Evolutionary conservation across 2,797 vertebrate genomes (phyloP), one percentile per base, ranked within the genome.

Genomic region (Orientallactaga sibirica): DNA sequence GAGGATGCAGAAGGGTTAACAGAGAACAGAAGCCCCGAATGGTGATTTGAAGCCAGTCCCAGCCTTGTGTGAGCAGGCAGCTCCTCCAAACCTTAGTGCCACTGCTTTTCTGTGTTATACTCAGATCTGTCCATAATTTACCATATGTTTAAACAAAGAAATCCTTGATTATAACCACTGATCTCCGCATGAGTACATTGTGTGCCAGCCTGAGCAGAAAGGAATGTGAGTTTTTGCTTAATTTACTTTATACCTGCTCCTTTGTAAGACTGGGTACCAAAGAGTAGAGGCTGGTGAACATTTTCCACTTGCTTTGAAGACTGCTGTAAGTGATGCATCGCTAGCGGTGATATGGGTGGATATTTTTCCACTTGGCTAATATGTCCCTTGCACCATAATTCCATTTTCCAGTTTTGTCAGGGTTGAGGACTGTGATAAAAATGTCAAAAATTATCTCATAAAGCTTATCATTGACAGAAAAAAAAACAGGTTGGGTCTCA

Each of bases 221-320:
- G 29, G 66, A 88, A 78, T 92, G 66, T 75, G 70, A 16, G 66
- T 88, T 96, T 96, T 84, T 94, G 85, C 88, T 91, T 94, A 61
- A 24, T 82, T 94, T 91, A 82, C 71, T 92, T 81, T 67, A 29
- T 90, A 52, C 22, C 79, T 86, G 14, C 37, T 79, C 58, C 83
- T 96, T 86, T 77, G 48, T 58, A 82, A 94, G 55, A 37, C 52
- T 94, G 77, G 29, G 11, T 88, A 84, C 79, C 82, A 92, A 95
- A 91, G 97, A 85, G 94, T 93, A 96, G 83, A 90, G 89, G 1
- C 76, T 86, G 86, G 29, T 77, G 94, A 93, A 94, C 94, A 93
- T 90, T 97, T 95, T 90, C 76, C 52, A 78, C 73, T 95, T 94
- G 61, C 82, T 96, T 95, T 81, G 37, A 90, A 90, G 79, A 64